A percentile compares a stretch with the other conserved stretches of the same genome.
phyloP scores from a whole-genome alignment of 1,140 invertebrate species.

The Drosophila azteca region DNA sequence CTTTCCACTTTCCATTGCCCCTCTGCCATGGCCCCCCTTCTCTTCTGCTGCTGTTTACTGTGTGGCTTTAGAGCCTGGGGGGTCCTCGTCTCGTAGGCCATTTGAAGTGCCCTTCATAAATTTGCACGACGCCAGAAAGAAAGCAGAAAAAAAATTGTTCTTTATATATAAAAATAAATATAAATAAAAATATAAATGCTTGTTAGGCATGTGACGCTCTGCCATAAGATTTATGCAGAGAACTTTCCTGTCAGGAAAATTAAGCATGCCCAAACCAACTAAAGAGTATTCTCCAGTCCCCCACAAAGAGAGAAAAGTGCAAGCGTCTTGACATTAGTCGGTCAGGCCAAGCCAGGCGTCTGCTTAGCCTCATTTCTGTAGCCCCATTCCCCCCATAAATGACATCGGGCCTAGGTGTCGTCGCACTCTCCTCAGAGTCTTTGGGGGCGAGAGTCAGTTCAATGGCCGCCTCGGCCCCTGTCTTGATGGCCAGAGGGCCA shows the following conservation, averaged over 20 bases:
- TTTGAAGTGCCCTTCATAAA: slow-evolving; percentile 68
- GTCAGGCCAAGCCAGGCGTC: neutral
- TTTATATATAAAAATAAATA: too few species aligned
- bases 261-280: too few species aligned
- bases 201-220: slow-evolving; percentile 45
- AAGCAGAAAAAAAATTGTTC: slow-evolving; percentile 49
- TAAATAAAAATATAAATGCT: slow-evolving; percentile 39
- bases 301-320: slow-evolving; percentile 8
- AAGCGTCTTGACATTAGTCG: slow-evolving; percentile 31
- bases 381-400: slow-evolving; percentile 1
- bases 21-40: neutral
- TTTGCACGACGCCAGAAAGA: slow-evolving; percentile 39
- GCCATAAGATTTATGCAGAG: too few species aligned
- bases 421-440: slow-evolving; percentile 2
- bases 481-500: slow-evolving; percentile 44
- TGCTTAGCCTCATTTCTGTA: neutral
- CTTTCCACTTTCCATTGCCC: neutral
- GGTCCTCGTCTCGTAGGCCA: slow-evolving; percentile 31
- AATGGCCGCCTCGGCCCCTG: slow-evolving; percentile 36
- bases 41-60: slow-evolving; percentile 22
- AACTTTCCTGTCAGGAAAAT: too few species aligned
- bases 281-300: neutral
- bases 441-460: slow-evolving; percentile 28
- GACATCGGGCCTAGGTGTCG: slow-evolving; percentile 31
- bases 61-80: slow-evolving; percentile 20